A percentile compares a stretch with the other conserved stretches of the same genome.
Conservation (phyloP, 1,140 invertebrate species). For the Cyrtorhinus lividipennis region DNA sequence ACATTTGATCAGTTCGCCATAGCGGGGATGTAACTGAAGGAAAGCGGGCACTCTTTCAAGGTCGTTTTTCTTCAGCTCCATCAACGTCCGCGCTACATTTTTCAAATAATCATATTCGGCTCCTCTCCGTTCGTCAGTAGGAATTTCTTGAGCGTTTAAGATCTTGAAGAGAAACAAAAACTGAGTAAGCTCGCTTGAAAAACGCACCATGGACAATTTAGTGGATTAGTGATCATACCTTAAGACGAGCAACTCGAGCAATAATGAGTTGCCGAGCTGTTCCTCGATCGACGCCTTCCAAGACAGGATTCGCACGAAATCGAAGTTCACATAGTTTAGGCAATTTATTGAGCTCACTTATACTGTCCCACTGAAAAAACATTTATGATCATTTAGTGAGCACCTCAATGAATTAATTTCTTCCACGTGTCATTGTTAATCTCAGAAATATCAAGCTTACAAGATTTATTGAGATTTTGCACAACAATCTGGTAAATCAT, state of each 20-base stretch:
- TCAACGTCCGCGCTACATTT: slow-evolving; percentile 57
- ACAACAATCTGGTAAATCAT: too few relatives aligned
- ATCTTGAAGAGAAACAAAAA: slow-evolving; percentile 39
- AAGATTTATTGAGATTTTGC: too few relatives aligned
- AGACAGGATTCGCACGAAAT: slow-evolving; percentile 55
- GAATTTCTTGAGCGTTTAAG: slow-evolving; percentile 53
- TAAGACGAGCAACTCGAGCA: slow-evolving; percentile 49
- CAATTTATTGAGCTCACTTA: slow-evolving; percentile 73
- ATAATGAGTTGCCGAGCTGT: slow-evolving; percentile 58
- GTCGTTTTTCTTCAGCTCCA: slow-evolving; percentile 34
- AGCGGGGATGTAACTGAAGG: slow-evolving; percentile 54
- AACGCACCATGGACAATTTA: slow-evolving; percentile 15
- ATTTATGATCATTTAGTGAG: too few relatives aligned
- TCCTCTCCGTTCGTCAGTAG: slow-evolving; percentile 51
- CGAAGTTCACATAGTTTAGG: slow-evolving; percentile 50
- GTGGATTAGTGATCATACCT: slow-evolving; percentile 29
- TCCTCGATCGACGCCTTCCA: slow-evolving; percentile 40
- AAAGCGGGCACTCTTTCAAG: slow-evolving; percentile 39
- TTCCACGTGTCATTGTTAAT: too few relatives aligned
- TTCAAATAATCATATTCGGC: slow-evolving; percentile 81
- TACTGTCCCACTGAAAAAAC: slow-evolving; percentile 22
- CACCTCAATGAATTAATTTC: too few relatives aligned
- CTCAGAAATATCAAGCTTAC: too few relatives aligned
- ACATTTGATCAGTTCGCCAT: slow-evolving; percentile 42
- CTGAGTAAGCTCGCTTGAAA: slow-evolving; percentile 17